These are phyloP conservation scores for Acanthosepion lycidas DNA, from an alignment of 2,888 invertebrate species.

Conservation along the genomic window DNA sequence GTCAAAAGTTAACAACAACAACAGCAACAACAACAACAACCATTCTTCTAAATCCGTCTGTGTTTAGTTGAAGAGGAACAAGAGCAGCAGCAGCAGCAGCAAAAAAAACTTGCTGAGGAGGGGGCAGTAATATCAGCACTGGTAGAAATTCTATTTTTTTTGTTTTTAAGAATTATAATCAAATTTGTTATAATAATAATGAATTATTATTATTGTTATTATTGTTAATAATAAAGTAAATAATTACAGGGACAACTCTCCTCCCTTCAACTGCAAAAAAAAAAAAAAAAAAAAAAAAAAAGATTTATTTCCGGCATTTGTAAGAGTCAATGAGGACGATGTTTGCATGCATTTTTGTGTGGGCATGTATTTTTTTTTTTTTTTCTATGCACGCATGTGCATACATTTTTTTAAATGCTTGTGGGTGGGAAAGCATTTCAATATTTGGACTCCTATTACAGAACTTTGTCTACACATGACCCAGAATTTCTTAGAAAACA, in stretches of 20 bases:
- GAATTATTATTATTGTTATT: no score
- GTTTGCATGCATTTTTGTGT: neutral
- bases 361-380: no score
- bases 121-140: neutral
- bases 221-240: neutral
- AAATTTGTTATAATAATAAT: neutral
- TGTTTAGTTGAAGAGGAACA: no score
- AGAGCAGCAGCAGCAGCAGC: neutral
- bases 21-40: neutral
- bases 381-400: no score
- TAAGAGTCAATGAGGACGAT: neutral
- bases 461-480: neutral
- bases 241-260: neutral
- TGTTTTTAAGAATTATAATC: neutral
- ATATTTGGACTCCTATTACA: neutral
- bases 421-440: no score
- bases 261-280: neutral
- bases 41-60: neutral
- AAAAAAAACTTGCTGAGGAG: neutral
- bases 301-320: neutral
- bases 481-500: neutral
- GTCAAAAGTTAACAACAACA: neutral
- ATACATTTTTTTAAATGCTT: no score
- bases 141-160: neutral
- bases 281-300: no score